Conservation (phyloP, 2,888 invertebrate genomes). For the Tupiocoris notatus region DNA sequence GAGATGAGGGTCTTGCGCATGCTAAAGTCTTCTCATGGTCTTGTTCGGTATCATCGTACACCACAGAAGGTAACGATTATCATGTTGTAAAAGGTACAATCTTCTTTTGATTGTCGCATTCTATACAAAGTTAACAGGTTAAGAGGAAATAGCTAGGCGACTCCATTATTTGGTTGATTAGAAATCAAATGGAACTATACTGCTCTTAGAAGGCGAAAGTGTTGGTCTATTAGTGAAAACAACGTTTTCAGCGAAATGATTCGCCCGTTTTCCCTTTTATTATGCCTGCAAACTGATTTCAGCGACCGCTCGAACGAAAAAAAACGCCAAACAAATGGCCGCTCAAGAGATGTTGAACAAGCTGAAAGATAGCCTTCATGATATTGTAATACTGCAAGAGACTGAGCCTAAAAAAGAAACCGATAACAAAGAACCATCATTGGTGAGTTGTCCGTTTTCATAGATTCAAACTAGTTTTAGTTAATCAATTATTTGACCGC, state of each 20-base stretch:
- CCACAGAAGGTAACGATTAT: slow-evolving; percentile 23
- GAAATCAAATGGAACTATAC: no score
- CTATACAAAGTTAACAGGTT: no score
- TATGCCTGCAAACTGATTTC: slow-evolving; percentile 59
- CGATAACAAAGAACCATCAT: background rate
- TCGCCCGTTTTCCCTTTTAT: slow-evolving; percentile 54
- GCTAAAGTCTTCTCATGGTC: slow-evolving; percentile 63
- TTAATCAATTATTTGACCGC: no score
- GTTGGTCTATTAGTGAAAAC: no score
- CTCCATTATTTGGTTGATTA: no score
- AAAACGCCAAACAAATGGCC: slow-evolving; percentile 64
- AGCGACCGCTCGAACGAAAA: slow-evolving; percentile 64
- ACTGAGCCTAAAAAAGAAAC: background rate
- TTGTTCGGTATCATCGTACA: slow-evolving; percentile 53
- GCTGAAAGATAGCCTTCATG: slow-evolving; percentile 42
- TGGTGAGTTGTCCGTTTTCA: no score
- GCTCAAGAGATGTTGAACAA: slow-evolving; percentile 54
- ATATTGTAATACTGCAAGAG: background rate
- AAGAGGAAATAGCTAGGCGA: no score
- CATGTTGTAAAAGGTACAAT: background rate
- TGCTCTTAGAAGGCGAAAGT: no score
- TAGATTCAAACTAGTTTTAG: no score
- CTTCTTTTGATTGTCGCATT: no score
- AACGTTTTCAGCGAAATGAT: no score
- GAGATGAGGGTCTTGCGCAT: slow-evolving; percentile 68